These are phyloP conservation scores for Pseudotriccus pelzelni DNA, from an alignment of 2,797 vertebrate species.

Conservation along the genomic window DNA sequence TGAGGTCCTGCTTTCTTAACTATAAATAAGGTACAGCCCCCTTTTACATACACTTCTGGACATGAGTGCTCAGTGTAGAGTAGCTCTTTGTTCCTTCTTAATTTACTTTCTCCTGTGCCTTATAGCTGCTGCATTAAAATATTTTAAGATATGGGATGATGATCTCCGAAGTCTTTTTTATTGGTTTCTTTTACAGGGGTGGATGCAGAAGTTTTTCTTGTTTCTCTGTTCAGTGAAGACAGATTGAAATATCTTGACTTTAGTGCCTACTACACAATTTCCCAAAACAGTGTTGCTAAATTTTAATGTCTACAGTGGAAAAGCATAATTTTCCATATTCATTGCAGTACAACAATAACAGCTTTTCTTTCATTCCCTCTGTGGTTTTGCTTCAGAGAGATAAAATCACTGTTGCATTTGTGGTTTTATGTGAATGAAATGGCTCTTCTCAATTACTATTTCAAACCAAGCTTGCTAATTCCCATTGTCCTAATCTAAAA, in stretches of 20 bases:
- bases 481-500: neutral
- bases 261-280: neutral
- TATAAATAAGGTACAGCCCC: constrained; percentile 32
- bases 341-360: neutral
- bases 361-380: neutral
- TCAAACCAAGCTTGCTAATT: neutral
- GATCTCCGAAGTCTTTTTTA: neutral
- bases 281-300: neutral
- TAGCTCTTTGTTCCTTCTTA: neutral
- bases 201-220: neutral
- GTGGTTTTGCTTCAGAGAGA: neutral
- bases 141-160: neutral
- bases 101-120: neutral
- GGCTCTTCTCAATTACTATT: neutral
- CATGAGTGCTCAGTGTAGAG: neutral
- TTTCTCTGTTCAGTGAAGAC: neutral
- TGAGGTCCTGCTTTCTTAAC: neutral
- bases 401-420: neutral
- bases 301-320: neutral
- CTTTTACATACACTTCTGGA: neutral
- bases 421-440: constrained; percentile 11
- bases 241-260: neutral
- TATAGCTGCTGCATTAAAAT: neutral
- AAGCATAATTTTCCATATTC: neutral
- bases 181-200: neutral